Conservation (phyloP, 2,888 invertebrate species). For the Lymantria monacha region DNA sequence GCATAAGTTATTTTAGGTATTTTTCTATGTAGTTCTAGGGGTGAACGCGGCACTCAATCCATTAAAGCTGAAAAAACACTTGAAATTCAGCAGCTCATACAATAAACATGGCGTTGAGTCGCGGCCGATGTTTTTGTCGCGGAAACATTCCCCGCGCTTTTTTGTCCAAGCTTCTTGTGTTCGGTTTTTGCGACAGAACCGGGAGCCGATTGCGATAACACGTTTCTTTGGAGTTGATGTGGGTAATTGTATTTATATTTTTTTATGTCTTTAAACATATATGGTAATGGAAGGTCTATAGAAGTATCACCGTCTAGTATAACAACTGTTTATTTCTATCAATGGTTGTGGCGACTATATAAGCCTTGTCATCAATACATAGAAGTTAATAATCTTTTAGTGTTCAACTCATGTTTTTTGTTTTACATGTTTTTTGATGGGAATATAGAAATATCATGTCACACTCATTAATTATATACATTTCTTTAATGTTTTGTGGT, state of each 20-base stretch:
- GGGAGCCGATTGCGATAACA: constrained; percentile 28
- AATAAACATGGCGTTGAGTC: constrained; percentile 69
- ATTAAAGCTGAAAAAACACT: constrained; percentile 76
- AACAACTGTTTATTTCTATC: too few species aligned
- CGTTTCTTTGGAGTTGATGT: constrained; percentile 10
- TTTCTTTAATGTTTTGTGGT: too few species aligned
- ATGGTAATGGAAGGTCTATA: constrained; percentile 3
- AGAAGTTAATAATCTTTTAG: too few species aligned
- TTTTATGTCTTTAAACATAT: constrained; percentile 4
- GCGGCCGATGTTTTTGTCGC: constrained; percentile 54
- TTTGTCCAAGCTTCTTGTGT: constrained; percentile 46
- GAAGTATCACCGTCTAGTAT: neutral
- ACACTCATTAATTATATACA: too few species aligned
- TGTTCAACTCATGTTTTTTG: too few species aligned
- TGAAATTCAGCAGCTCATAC: constrained; percentile 78
- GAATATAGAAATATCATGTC: too few species aligned
- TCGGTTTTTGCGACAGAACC: constrained; percentile 47
- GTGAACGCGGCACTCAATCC: constrained; percentile 60
- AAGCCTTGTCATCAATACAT: too few species aligned
- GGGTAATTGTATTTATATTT: constrained; percentile 14
- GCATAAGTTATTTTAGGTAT: constrained; percentile 28
- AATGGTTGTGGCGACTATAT: neutral
- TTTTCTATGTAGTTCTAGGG: constrained; percentile 43
- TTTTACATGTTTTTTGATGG: too few species aligned
- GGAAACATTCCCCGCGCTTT: constrained; percentile 47